Base-by-base conservation (phyloP, 2,888 invertebrate species). In the Acanthosepion pharaonis region DNA sequence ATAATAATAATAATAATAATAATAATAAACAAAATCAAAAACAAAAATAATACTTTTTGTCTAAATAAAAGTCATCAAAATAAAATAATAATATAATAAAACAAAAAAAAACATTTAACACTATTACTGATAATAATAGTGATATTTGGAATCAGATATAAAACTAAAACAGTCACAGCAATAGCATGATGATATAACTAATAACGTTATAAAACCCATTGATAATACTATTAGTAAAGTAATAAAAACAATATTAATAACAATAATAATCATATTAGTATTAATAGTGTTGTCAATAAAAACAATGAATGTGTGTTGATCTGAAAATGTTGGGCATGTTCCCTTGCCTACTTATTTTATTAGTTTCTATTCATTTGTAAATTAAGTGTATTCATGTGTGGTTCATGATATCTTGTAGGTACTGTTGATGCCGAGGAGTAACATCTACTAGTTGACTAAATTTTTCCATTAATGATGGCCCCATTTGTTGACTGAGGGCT, bases 401-500 rank as follows among this genome's bases (percentile, higher is more conserved):
- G n/a, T 92, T 92, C 53, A 96, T 95, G 93, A 96, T 94, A 78
- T 96, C 96, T 91, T 97, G 96, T 33, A 97, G 95, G 48, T 96
- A 95, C 94, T 96, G 96, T 92, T 97, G 95, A 95, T 96, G 96
- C 91, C 96, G 95, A 15, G 96, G 96, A 53, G 96, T 96, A 49
- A 96, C 96, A 95, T 95, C 96, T 55, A 96, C 95, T 91, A 96
- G 96, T 15, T 96, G 95, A 91, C 95, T 95, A 49, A 97, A 97
- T 53, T 96, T 96, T 53, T 97, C 97, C 51, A 97, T 94, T 48
- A 97, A 95, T 28, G 95, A 94, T 42, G 95, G 95, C 9, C 97
- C 97, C 97, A 97, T 97, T 94, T 96, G 96, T 9, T 95, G 94
- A 95, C 97, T 96, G 55, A 97, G 96, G 33, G 95, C 95, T 93